These are phyloP conservation scores for Callosobruchus maculatus DNA, from an alignment of 2,888 invertebrate genomes.

Conservation along the genomic window DNA sequence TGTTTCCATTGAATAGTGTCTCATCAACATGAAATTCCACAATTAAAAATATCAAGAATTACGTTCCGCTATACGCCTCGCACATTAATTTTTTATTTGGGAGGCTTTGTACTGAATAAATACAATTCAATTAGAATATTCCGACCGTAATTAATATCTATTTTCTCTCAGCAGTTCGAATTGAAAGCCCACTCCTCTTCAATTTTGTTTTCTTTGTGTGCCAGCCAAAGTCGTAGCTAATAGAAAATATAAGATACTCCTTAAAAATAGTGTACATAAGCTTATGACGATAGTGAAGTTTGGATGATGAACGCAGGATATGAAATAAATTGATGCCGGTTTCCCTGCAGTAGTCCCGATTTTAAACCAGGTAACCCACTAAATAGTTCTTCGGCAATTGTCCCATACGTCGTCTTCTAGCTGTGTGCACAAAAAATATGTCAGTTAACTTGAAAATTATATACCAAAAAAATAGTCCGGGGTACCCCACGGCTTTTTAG, in stretches of 20 bases:
- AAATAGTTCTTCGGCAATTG: slow-evolving; percentile 79
- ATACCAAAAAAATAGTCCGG: too few species aligned
- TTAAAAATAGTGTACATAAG: neutral
- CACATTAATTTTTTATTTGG: too few species aligned
- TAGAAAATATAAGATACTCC: neutral
- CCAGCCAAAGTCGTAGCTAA: neutral
- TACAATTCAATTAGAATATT: too few species aligned
- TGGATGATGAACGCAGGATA: neutral
- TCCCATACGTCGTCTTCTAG: slow-evolving; percentile 75
- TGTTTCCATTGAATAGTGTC: too few species aligned
- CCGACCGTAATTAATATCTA: too few species aligned
- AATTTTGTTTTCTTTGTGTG: neutral
- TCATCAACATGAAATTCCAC: too few species aligned
- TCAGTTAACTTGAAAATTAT: neutral
- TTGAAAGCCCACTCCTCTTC: too few species aligned
- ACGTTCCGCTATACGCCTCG: too few species aligned
- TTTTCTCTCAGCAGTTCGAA: too few species aligned
- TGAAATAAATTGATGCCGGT: slow-evolving; percentile 14
- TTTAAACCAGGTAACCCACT: slow-evolving; percentile 58
- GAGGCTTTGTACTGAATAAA: too few species aligned
- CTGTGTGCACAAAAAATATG: slow-evolving; percentile 51
- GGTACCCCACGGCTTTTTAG: too few species aligned
- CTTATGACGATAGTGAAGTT: neutral
- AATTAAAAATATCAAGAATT: too few species aligned
- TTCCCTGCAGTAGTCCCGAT: slow-evolving; percentile 26